These are phyloP conservation scores for Anser brachyrhynchus DNA, from an alignment of 2,113 vertebrate genomes.

Conservation along the genomic window DNA sequence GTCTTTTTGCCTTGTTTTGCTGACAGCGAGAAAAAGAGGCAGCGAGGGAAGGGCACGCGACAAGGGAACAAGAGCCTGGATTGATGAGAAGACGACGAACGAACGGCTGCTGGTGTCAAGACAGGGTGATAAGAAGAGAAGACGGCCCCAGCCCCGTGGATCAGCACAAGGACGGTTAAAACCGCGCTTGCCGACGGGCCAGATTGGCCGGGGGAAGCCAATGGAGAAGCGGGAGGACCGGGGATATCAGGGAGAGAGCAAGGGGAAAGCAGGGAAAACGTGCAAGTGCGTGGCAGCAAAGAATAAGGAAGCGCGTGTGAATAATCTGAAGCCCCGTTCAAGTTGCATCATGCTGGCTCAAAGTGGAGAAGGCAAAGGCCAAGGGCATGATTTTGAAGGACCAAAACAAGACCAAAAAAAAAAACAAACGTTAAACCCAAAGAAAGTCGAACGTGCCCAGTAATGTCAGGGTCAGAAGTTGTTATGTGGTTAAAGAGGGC, in stretches of 20 bases:
- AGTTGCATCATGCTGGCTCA: not conserved
- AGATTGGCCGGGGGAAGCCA: not conserved
- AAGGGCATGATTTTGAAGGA: not conserved
- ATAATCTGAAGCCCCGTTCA: not conserved
- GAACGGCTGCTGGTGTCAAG: rapidly evolving
- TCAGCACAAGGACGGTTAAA: rapidly evolving
- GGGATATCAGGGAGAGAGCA: not conserved
- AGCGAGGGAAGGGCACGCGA: not conserved
- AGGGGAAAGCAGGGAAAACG: rapidly evolving
- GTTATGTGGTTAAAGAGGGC: too few species aligned
- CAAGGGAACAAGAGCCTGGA: not conserved
- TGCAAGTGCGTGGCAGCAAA: not conserved
- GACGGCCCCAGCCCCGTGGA: not conserved
- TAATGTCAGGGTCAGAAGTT: not conserved
- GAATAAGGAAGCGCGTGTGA: rapidly evolving
- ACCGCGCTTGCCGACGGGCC: rapidly evolving
- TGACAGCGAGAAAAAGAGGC: rapidly evolving
- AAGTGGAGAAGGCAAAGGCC: not conserved
- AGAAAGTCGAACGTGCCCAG: not conserved
- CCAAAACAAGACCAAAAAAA: not conserved
- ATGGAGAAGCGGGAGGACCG: rapidly evolving
- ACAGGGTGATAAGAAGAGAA: rapidly evolving
- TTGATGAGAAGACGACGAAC: rapidly evolving
- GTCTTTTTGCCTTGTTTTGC: not conserved
- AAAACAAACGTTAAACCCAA: not conserved